Conservation (phyloP, 1,140 invertebrate genomes). For the Lanistes nyassanus region DNA sequence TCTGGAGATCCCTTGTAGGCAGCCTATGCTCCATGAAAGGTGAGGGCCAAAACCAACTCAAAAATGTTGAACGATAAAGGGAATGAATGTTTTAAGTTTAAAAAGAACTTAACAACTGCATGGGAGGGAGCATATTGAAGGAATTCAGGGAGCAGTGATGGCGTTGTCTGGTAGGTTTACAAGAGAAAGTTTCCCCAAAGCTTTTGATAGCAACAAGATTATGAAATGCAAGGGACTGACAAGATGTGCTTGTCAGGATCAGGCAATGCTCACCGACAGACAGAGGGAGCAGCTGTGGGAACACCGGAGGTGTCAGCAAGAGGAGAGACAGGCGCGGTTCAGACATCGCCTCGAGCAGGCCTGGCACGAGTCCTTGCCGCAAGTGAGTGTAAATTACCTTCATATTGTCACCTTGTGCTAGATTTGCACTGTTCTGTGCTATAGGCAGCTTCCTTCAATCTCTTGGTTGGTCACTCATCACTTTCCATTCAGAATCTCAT, state of each 20-base stretch:
- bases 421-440: background rate
- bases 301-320: conserved; percentile 35
- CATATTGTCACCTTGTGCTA: too few relatives aligned
- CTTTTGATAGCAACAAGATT: background rate
- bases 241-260: background rate
- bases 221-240: background rate
- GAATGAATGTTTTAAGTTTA: too few relatives aligned
- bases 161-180: background rate
- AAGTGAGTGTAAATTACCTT: background rate
- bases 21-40: too few relatives aligned
- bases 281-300: conserved; percentile 41
- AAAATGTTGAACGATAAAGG: too few relatives aligned
- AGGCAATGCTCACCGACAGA: conserved; percentile 42
- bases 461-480: background rate
- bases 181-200: too few relatives aligned
- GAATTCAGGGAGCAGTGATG: background rate
- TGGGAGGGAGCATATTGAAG: too few relatives aligned
- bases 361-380: conserved; percentile 25
- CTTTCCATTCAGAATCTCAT: background rate
- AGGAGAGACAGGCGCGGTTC: conserved; percentile 40
- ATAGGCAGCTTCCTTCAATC: background rate
- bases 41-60: too few relatives aligned
- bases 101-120: too few relatives aligned
- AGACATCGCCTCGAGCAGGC: conserved; percentile 44
- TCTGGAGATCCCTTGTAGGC: too few relatives aligned